A percentile compares a stretch with the other conserved stretches of the same genome.
phyloP scores from a whole-genome alignment of 2,797 vertebrate genomes.

The Typhlichthys eigenmanni region DNA sequence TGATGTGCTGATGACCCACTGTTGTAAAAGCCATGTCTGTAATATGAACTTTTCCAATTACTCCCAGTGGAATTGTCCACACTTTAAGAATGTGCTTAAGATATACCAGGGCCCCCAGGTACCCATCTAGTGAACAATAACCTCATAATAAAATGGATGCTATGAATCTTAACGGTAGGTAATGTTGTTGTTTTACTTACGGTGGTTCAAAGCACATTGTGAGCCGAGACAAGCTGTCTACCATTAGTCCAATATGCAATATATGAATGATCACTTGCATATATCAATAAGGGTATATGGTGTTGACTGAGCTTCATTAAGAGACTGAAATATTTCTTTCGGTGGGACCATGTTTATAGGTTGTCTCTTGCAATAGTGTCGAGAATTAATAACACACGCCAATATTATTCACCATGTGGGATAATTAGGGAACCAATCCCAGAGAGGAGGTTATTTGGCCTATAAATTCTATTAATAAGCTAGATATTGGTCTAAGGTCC shows the following conservation, averaged over 20 bases:
- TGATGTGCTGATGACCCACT: slow-evolving; percentile 47
- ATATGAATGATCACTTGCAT: slow-evolving; percentile 60
- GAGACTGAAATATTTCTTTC: slow-evolving; percentile 73
- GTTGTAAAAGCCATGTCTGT: slow-evolving; percentile 48
- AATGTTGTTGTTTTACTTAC: slow-evolving; percentile 50
- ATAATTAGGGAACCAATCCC: slow-evolving; percentile 70
- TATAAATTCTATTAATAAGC: slow-evolving; percentile 80
- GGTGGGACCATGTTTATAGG: slow-evolving; percentile 71
- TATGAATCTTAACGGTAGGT: slow-evolving; percentile 50
- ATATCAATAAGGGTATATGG: slow-evolving; percentile 60
- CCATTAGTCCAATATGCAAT: slow-evolving; percentile 57
- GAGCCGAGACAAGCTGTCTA: slow-evolving; percentile 36
- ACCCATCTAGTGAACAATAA: slow-evolving; percentile 55
- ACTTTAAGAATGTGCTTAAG: slow-evolving; percentile 42
- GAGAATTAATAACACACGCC: slow-evolving; percentile 73
- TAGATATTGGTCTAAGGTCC: slow-evolving; percentile 72
- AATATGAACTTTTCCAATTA: slow-evolving; percentile 55
- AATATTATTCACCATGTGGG: slow-evolving; percentile 67
- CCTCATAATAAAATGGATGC: slow-evolving; percentile 55
- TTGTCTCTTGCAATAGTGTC: slow-evolving; percentile 64
- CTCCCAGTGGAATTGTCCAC: slow-evolving; percentile 43
- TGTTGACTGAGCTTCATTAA: slow-evolving; percentile 71
- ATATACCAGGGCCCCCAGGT: slow-evolving; percentile 44
- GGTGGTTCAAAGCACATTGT: slow-evolving; percentile 44
- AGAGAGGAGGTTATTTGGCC: slow-evolving; percentile 62